These are phyloP conservation scores for Accipiter cooperii DNA, from an alignment of 2,113 vertebrate genomes.

Conservation along the genomic window DNA sequence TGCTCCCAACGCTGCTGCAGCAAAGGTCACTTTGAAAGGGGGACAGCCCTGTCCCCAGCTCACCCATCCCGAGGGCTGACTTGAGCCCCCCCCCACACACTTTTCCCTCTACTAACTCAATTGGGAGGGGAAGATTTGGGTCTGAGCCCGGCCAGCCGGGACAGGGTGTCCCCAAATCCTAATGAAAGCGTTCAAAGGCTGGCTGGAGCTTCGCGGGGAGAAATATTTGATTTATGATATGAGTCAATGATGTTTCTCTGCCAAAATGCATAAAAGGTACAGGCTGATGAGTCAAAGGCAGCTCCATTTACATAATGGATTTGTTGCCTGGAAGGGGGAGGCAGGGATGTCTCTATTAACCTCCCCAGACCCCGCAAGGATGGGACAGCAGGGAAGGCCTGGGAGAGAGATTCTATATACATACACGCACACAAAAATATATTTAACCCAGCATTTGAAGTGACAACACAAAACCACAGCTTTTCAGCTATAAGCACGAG, in stretches of 20 bases:
- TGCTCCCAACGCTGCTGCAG: neutral
- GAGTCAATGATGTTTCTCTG: slow-evolving; percentile 32
- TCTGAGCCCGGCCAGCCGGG: neutral
- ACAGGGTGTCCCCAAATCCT: slow-evolving; percentile 42
- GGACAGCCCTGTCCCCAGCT: neutral
- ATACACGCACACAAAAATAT: rapidly evolving
- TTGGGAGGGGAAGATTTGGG: neutral
- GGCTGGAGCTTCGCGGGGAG: neutral
- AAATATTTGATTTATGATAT: slow-evolving; percentile 20
- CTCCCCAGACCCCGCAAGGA: rapidly evolving
- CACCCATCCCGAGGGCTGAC: neutral
- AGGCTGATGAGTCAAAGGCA: slow-evolving; percentile 41
- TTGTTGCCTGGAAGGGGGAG: neutral
- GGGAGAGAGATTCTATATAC: neutral
- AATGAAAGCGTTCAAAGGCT: neutral
- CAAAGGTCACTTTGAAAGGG: neutral
- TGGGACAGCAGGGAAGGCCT: neutral
- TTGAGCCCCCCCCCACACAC: neutral
- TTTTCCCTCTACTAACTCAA: neutral
- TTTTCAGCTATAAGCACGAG: neutral
- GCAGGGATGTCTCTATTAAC: neutral
- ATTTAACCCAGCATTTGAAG: neutral
- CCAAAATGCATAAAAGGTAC: slow-evolving; percentile 17
- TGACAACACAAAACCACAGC: neutral
- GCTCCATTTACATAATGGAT: neutral